Conservation (phyloP, 2,797 vertebrate species). For the Phrynocephalus forsythii region DNA sequence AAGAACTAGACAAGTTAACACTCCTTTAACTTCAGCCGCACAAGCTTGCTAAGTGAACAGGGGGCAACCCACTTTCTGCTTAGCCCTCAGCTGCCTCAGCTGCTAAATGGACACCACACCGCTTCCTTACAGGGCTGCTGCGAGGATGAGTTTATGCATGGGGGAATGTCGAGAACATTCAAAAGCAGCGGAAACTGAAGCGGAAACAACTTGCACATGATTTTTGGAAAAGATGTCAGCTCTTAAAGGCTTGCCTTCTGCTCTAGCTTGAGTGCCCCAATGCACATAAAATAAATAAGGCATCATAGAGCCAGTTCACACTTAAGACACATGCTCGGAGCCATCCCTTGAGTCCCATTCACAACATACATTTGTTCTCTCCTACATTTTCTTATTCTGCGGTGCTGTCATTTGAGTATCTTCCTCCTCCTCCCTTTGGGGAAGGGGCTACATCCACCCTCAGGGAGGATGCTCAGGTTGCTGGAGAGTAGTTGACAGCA, state of each 20-base stretch:
- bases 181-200: too few species aligned
- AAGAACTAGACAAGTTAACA: too few species aligned
- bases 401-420: neutral
- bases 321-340: too few species aligned
- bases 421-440: neutral
- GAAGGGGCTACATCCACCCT: neutral
- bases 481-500: neutral
- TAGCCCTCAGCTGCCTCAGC: neutral
- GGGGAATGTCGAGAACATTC: too few species aligned
- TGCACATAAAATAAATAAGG: too few species aligned
- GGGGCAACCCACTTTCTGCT: too few species aligned
- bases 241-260: too few species aligned
- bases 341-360: too few species aligned
- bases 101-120: neutral
- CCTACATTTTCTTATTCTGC: too few species aligned
- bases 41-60: too few species aligned
- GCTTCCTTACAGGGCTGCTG: neutral
- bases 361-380: neutral
- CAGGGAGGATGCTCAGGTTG: neutral
- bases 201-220: too few species aligned
- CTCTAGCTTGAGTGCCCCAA: neutral
- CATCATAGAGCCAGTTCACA: neutral
- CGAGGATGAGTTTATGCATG: neutral
- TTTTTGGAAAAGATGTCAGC: too few species aligned
- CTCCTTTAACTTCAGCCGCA: neutral